Conservation (phyloP, 2,797 vertebrate genomes). For the Antrozous pallidus region DNA sequence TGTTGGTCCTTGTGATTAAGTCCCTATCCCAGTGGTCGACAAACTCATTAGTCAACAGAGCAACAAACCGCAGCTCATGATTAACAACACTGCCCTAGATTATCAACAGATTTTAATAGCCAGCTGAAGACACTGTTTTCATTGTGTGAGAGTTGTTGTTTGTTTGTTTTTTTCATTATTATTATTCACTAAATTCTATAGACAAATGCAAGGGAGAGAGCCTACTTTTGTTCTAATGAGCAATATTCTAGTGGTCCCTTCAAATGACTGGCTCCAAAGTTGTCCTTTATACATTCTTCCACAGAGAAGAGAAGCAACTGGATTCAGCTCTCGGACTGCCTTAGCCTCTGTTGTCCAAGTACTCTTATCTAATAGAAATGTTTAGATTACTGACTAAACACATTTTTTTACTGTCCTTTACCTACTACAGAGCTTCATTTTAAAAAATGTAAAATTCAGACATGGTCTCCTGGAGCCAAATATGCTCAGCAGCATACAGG, state of each 20-base stretch:
- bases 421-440: background rate
- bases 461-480: background rate
- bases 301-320: background rate
- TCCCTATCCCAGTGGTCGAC: too few species aligned
- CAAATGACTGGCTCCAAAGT: background rate
- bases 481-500: background rate
- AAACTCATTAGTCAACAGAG: too few species aligned
- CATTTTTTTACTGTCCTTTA: background rate
- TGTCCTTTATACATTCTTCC: background rate
- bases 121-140: background rate
- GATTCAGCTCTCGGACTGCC: background rate
- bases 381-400: background rate
- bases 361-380: background rate
- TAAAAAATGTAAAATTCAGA: background rate
- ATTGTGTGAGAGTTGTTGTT: background rate
- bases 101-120: background rate
- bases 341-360: background rate
- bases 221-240: background rate
- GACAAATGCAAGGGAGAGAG: background rate
- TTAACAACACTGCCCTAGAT: background rate
- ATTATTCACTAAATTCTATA: background rate
- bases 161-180: background rate
- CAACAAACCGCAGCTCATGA: too few species aligned
- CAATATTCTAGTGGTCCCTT: background rate
- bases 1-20: too few species aligned